Base-by-base conservation (phyloP, 2,797 vertebrate genomes). In the Paedocypris micromegethes region DNA sequence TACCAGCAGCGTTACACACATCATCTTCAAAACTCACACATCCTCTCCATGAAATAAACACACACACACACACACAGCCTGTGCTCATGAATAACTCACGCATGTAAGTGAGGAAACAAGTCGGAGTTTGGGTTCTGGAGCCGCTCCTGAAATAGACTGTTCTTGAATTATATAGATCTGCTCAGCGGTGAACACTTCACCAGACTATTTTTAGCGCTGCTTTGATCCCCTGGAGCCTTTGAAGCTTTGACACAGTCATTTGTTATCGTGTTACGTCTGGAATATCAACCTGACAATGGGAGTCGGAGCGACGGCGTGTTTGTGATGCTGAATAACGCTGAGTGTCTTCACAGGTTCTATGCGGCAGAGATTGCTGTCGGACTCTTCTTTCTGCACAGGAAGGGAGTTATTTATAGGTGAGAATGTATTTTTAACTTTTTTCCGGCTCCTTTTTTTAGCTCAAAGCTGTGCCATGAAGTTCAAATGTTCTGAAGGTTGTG, bases 321-420 rank as follows among this genome's bases (percentile, higher is more conserved):
- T 41, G 42, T 76, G 23, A 53, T 48, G 37, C 6, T 48, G 38
- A 8, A 43, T 73, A 3, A 73, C 60, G 42, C 41, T 42, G 52
- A 47, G 9, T 71, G 39, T 64, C 51, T 63, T 83, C 87, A 46
- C 87, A 98, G 96, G 58, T 98, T 98, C 88, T 98, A 98, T 0
- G 96, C 95, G 1, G 94, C 94, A 73, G 96, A 98, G 83, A 98
- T 98, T 9, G 95, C 95, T 60, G 91, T 94, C 0, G 96, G 96
- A 46, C 88, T 98, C 54, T 95, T 97, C 86, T 98, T 97, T 87
- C 81, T 98, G 68, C 96, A 98, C 80, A 90, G 90, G 82, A 98
- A 96, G 80, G 96, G 95, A 80, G 92, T 98, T 84, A 93, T 98
- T 81, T 98, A 98, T 77, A 91, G 96, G 96, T 98, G 82, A 71